phyloP scores from a whole-genome alignment of 2,113 vertebrate genomes.

The Ochotona curzoniae region DNA sequence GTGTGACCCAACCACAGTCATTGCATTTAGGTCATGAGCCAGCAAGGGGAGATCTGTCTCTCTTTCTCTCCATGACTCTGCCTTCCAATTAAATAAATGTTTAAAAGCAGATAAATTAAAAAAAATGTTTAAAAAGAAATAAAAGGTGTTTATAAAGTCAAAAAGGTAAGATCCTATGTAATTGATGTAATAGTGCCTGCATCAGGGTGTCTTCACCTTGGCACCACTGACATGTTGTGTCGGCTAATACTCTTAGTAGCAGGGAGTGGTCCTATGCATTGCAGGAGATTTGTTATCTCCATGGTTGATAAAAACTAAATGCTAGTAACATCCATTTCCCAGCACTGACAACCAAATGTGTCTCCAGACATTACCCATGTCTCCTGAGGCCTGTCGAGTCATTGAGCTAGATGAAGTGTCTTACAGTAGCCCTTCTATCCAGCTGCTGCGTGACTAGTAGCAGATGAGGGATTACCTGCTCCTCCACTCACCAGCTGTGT shows the following conservation, averaged over 20 bases:
- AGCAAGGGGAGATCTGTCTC: too few relatives aligned
- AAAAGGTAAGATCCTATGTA: too few relatives aligned
- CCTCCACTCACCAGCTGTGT: not conserved
- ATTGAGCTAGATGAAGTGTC: not conserved
- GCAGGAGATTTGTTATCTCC: not conserved
- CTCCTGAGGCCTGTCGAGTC: accelerated
- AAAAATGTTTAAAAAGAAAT: too few relatives aligned
- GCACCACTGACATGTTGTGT: not conserved
- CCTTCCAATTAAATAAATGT: too few relatives aligned
- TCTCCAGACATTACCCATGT: not conserved
- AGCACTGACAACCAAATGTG: not conserved
- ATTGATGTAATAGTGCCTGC: not conserved
- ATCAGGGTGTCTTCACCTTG: not conserved
- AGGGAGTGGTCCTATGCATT: not conserved
- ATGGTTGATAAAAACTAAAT: not conserved
- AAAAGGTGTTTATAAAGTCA: too few relatives aligned
- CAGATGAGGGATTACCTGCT: not conserved
- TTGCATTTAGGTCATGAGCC: too few relatives aligned
- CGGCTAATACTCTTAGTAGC: not conserved
- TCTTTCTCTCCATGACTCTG: too few relatives aligned
- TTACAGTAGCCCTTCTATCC: not conserved
- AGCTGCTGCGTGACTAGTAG: not conserved
- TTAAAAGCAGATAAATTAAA: too few relatives aligned
- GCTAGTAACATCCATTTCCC: not conserved
- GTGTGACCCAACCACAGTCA: too few relatives aligned